Conservation (phyloP, 2,113 vertebrate species). For the Prunella fulvescens region DNA sequence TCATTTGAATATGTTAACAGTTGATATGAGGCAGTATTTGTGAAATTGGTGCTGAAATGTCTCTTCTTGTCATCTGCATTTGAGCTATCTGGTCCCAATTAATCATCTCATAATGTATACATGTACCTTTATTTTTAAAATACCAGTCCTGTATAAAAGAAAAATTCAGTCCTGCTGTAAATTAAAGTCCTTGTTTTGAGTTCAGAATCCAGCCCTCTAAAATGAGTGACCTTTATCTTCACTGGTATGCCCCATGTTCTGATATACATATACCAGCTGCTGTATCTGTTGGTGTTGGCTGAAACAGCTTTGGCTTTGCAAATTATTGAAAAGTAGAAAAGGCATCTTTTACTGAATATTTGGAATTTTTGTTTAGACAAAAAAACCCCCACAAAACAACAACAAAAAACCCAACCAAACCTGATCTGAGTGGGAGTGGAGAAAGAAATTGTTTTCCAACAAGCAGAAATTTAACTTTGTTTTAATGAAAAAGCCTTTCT, state of each 20-base stretch:
- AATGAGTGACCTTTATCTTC: neutral
- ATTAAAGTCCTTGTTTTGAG: neutral
- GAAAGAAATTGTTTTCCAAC: neutral
- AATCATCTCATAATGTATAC: neutral
- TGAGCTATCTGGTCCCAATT: neutral
- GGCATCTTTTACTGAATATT: neutral
- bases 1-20: neutral
- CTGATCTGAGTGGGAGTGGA: neutral
- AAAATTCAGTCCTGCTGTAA: neutral
- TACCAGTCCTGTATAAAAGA: neutral
- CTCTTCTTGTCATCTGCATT: neutral
- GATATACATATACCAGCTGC: neutral
- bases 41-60: neutral
- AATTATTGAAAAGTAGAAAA: neutral
- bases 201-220: neutral
- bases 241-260: neutral
- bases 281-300: neutral
- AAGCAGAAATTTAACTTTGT: neutral
- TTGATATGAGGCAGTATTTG: neutral
- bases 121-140: neutral
- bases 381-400: neutral
- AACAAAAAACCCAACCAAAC: neutral
- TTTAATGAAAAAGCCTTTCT: neutral
- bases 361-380: neutral
- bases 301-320: neutral